These are phyloP conservation scores for Nyctibius bracteatus DNA, from an alignment of 2,113 vertebrate genomes.

Conservation along the genomic window DNA sequence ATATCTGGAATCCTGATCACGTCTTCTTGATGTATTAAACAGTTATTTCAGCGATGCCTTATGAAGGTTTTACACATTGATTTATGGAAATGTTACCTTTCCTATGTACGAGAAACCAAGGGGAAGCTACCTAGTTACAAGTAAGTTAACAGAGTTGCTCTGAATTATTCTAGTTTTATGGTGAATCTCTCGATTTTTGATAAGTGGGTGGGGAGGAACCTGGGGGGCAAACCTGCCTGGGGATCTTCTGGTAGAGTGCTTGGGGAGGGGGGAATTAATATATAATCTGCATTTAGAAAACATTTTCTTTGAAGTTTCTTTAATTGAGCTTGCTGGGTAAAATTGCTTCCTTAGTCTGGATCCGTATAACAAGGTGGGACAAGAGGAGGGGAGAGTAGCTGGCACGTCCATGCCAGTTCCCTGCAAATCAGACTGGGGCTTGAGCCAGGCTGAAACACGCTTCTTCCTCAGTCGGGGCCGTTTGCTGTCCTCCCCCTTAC, in stretches of 20 bases:
- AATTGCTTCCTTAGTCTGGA: background rate
- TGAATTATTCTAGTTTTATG: background rate
- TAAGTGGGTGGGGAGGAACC: background rate
- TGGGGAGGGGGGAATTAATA: background rate
- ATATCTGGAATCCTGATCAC: slow-evolving; percentile 23
- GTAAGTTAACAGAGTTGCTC: slow-evolving; percentile 77
- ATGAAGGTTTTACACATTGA: slow-evolving; percentile 99
- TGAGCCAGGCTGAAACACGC: background rate
- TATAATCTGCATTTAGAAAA: background rate
- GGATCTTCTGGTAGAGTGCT: background rate
- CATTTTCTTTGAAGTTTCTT: background rate
- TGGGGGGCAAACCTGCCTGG: background rate
- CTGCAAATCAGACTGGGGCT: background rate
- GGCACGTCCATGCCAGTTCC: accelerated
- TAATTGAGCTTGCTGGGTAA: background rate
- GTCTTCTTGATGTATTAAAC: slow-evolving; percentile 65
- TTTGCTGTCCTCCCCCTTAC: background rate
- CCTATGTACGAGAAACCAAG: slow-evolving; percentile 99
- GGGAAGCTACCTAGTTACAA: slow-evolving; percentile 99
- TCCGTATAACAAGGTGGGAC: background rate
- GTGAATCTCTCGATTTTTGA: background rate
- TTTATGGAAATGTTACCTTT: slow-evolving; percentile 99
- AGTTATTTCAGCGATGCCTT: slow-evolving; percentile 99
- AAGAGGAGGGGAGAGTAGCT: background rate
- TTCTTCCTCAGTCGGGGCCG: background rate